These are phyloP conservation scores for Hecatera dysodea DNA, from an alignment of 2,888 invertebrate genomes.

Conservation along the genomic window DNA sequence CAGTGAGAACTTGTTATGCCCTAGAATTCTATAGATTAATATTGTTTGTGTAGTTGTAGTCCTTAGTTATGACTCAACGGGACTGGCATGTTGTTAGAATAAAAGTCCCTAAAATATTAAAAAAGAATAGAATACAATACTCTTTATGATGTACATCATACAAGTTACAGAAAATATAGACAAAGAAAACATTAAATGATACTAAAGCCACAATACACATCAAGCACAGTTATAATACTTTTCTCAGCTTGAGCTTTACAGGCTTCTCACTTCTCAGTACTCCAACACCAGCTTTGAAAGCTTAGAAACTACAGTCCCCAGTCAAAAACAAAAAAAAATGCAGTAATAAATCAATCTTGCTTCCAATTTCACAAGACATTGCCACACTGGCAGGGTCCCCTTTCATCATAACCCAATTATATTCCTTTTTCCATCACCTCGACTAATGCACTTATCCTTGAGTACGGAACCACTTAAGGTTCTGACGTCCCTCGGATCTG, in stretches of 20 bases:
- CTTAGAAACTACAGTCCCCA: neutral
- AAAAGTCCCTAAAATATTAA: too few relatives aligned
- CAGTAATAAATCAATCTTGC: constrained; percentile 9
- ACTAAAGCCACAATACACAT: too few relatives aligned
- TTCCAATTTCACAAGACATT: constrained; percentile 28
- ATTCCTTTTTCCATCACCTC: constrained; percentile 52
- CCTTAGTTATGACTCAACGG: too few relatives aligned
- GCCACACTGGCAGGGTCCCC: constrained; percentile 6
- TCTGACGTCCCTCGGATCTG: constrained; percentile 58
- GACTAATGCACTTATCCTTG: constrained; percentile 66
- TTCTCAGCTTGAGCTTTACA: neutral
- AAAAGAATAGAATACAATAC: too few relatives aligned
- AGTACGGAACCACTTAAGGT: constrained; percentile 64
- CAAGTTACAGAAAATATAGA: too few relatives aligned
- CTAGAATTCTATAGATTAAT: too few relatives aligned
- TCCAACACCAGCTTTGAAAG: neutral
- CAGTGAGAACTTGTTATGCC: too few relatives aligned
- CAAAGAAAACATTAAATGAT: too few relatives aligned
- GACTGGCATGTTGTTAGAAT: too few relatives aligned
- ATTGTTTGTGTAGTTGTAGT: too few relatives aligned
- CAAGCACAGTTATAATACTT: neutral
- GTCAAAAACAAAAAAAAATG: neutral
- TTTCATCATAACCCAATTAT: constrained; percentile 59
- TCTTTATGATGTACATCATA: too few relatives aligned
- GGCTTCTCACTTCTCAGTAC: neutral